These are phyloP conservation scores for Eilema depressum DNA, from an alignment of 2,888 invertebrate genomes.

Conservation along the genomic window DNA sequence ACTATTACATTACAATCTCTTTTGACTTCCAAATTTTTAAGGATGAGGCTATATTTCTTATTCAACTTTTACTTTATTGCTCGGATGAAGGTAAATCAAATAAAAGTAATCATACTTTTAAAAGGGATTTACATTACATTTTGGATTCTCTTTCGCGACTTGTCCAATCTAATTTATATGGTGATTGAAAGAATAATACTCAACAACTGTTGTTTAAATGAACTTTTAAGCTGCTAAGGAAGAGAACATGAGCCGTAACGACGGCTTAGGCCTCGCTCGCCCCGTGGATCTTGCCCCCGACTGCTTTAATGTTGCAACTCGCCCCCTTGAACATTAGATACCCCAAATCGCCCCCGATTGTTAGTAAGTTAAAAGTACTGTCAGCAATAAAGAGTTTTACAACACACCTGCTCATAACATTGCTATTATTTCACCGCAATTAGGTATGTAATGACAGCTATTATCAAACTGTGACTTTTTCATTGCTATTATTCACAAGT, in stretches of 20 bases:
- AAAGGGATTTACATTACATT: conserved; percentile 30
- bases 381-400: too few species aligned
- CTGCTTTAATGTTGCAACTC: too few species aligned
- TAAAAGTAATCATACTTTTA: conserved; percentile 44
- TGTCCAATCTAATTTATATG: conserved; percentile 29
- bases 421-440: too few species aligned
- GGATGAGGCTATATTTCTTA: neutral
- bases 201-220: conserved; percentile 6
- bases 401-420: too few species aligned
- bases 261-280: too few species aligned
- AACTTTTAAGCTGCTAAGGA: neutral
- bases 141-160: conserved; percentile 25
- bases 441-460: too few species aligned
- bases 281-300: too few species aligned
- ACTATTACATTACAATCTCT: neutral
- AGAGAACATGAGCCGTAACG: neutral
- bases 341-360: too few species aligned
- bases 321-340: too few species aligned
- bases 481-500: too few species aligned
- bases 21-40: neutral
- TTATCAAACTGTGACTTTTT: too few species aligned
- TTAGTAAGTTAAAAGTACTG: too few species aligned
- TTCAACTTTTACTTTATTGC: conserved; percentile 5
- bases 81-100: conserved; percentile 14
- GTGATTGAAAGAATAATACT: conserved; percentile 19